Base-by-base conservation (phyloP, 2,888 invertebrate genomes). In the Isoperla grammatica region DNA sequence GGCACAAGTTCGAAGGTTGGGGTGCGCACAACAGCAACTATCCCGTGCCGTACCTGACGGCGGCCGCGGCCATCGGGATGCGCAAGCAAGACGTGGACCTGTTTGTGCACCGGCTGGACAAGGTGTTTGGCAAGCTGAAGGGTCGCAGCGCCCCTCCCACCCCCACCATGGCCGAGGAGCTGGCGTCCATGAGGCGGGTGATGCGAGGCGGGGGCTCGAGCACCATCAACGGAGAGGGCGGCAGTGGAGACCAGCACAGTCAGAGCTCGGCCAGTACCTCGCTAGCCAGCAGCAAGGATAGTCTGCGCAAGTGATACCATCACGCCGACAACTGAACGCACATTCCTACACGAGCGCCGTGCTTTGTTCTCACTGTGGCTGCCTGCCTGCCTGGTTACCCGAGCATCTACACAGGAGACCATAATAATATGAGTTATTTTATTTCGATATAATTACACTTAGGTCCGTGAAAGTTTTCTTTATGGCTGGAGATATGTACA, bases 61-160 rank as follows among this genome's bases (percentile, higher is more conserved):
- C 85, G 54, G 88, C 89, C 13, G 86, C 88, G 2, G 79, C 84
- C 5, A 73, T 90, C 39, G 89, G 89, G 2, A 80, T 87, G 72
- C 79, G 79, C 48, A 77, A 77, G 65, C 68, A 72, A 2, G 89
- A 90, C 68, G 80, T 89, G n/a, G 85, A 87, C 69, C 71, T 75
- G 19, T 88, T 89, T 71, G 76, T 86, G 50, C 78, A 79, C 64
- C 79, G 85, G 68, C 73, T 90, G 50, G 78, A 81, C 60, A 82
- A 84, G 72, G 83, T 63, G n/a, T 68, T 81, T 11, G 68, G 69
- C 1, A 78, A 78, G 65, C 66, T 73, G 46, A 73, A 70, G 65
- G 70, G 70, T 15, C 67, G 70, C 49, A 69, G 70, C 23, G 69
- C 69, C 11, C 70, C 71, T 22, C 69, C 70, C 1, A 71, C 71